Conservation (phyloP, 2,797 vertebrate species). For the Tragelaphus oryx region DNA sequence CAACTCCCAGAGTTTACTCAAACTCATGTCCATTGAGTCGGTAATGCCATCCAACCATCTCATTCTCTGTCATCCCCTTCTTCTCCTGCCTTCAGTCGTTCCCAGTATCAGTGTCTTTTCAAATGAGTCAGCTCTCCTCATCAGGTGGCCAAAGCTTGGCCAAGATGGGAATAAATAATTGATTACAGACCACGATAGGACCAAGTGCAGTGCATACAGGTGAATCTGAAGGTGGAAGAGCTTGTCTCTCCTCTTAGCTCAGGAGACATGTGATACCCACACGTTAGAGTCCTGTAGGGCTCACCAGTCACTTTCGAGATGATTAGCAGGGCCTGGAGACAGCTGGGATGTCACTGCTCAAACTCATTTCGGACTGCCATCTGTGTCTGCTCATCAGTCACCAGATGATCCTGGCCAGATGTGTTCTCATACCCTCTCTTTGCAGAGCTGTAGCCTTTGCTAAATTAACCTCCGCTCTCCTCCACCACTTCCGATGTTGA, state of each 20-base stretch:
- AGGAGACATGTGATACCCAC: too few relatives aligned
- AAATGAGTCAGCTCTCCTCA: background rate
- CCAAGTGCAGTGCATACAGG: accelerated
- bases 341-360: background rate
- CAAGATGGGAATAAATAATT: background rate
- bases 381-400: background rate
- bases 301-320: background rate
- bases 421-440: background rate
- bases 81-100: background rate
- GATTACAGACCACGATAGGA: background rate
- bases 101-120: background rate
- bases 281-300: background rate
- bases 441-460: background rate
- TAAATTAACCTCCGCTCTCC: background rate
- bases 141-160: background rate
- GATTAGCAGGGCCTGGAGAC: background rate
- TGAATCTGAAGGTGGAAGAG: background rate
- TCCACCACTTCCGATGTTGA: background rate
- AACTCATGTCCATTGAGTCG: background rate
- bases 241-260: background rate
- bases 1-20: background rate
- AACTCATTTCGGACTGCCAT: background rate
- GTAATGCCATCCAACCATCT: background rate
- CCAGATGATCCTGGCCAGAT: background rate
- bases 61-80: background rate